A percentile compares a stretch with the other conserved stretches of the same genome.
phyloP scores from a whole-genome alignment of 2,888 invertebrate species.

The Pycnomerus fuliginosus region DNA sequence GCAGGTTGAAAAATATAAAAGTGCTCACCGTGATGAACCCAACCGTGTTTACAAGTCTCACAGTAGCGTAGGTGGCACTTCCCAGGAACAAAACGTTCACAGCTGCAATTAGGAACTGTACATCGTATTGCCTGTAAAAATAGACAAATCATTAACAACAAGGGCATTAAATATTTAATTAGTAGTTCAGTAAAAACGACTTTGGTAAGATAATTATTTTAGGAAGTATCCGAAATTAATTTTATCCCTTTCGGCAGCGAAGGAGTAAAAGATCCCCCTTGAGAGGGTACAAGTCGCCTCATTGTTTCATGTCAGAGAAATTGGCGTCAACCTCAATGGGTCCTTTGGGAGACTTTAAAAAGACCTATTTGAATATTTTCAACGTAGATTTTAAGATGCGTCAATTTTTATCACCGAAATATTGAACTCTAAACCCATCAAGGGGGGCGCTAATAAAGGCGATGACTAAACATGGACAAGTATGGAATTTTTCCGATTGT shows the following conservation, averaged over 20 bases:
- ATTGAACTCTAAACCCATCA: slow-evolving; percentile 44
- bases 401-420: slow-evolving; percentile 54
- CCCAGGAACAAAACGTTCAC: slow-evolving; percentile 70
- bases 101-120: slow-evolving; percentile 64
- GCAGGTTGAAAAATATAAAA: slow-evolving; percentile 7
- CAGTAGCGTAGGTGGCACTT: slow-evolving; percentile 67
- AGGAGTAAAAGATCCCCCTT: slow-evolving; percentile 43
- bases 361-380: slow-evolving; percentile 59
- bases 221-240: too few species aligned
- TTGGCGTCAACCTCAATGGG: slow-evolving; percentile 57
- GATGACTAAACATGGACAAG: slow-evolving; percentile 41
- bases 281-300: slow-evolving; percentile 44
- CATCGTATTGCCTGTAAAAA: slow-evolving; percentile 64
- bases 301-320: slow-evolving; percentile 56
- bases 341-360: slow-evolving; percentile 53
- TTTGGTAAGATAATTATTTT: slow-evolving; percentile 31
- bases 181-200: slow-evolving; percentile 16
- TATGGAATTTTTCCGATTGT: too few species aligned
- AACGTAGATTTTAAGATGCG: slow-evolving; percentile 58
- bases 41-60: slow-evolving; percentile 70
- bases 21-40: slow-evolving; percentile 73
- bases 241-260: slow-evolving; percentile 40
- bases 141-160: slow-evolving; percentile 28
- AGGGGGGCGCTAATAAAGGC: slow-evolving; percentile 37
- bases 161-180: slow-evolving; percentile 23